Evolutionary conservation across 2,888 invertebrate species (phyloP).

Genomic region (Eueremaeus valkanovi): DNA sequence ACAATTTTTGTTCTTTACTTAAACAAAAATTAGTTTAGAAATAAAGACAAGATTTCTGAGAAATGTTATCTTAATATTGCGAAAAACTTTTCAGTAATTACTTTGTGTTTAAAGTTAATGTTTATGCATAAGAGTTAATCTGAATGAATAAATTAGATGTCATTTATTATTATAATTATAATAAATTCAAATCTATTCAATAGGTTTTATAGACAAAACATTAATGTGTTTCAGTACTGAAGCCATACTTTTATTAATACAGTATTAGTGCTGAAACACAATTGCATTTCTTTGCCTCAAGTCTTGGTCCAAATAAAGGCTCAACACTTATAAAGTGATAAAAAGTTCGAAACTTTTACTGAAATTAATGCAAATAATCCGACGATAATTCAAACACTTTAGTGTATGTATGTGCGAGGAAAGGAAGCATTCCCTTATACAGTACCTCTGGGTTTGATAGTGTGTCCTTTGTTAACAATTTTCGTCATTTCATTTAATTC

Average conservation of each 20-base stretch:
- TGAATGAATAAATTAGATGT: neutral
- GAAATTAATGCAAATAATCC: neutral
- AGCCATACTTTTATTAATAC: too few species aligned
- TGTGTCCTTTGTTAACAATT: too few species aligned
- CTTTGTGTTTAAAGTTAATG: neutral
- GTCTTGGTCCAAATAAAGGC: too few species aligned
- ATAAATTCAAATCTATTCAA: neutral
- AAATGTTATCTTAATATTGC: neutral
- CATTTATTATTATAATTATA: slow-evolving; percentile 9
- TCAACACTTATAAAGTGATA: slow-evolving; percentile 4
- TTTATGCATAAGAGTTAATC: slow-evolving; percentile 1
- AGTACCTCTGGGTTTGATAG: too few species aligned
- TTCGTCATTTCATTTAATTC: too few species aligned
- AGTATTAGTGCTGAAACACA: neutral
- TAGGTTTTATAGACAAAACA: slow-evolving; percentile 1
- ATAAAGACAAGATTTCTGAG: neutral
- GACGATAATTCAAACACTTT: neutral
- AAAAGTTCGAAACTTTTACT: neutral
- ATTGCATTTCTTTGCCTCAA: neutral
- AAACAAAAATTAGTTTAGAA: neutral
- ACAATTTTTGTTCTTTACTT: too few species aligned
- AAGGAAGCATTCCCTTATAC: too few species aligned
- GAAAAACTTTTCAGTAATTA: neutral
- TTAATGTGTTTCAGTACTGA: neutral
- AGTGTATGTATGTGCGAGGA: too few species aligned